These are phyloP conservation scores for rabbit (Oryctolagus cuniculus) DNA, from an alignment of 2,113 vertebrate species.

Conservation along the genomic window DNA sequence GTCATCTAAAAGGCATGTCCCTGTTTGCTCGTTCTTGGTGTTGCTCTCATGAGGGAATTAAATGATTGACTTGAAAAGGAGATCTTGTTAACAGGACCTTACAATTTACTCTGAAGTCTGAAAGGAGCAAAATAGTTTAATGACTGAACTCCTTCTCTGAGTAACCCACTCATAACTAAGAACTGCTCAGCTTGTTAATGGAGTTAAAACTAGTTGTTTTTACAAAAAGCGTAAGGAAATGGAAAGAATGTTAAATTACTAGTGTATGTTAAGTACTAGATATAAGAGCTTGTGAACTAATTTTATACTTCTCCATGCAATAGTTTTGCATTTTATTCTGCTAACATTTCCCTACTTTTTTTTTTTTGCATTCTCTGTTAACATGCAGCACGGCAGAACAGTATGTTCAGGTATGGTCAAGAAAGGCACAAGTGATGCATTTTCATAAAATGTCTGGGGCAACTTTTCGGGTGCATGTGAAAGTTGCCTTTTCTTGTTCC, in stretches of 20 bases:
- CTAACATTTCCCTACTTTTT: conserved; percentile 86
- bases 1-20: background rate
- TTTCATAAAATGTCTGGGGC: conserved; percentile 72
- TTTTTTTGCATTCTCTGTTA: conserved; percentile 88
- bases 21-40: background rate
- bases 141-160: background rate
- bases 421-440: conserved; percentile 76
- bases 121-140: conserved; percentile 57
- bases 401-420: conserved; percentile 90
- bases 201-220: background rate
- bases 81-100: background rate
- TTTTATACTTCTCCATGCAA: conserved; percentile 56
- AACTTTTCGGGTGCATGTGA: conserved; percentile 83
- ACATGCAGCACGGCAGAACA: conserved; percentile 91
- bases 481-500: conserved; percentile 46
- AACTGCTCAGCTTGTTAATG: background rate
- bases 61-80: background rate
- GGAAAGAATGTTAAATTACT: background rate
- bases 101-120: conserved; percentile 30
- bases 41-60: conserved; percentile 13
- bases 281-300: conserved; percentile 53
- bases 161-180: background rate
- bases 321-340: conserved; percentile 62
- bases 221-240: too few relatives aligned
- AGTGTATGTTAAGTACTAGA: background rate